Base-by-base conservation (phyloP, 2,888 invertebrate genomes). In the Ophioninae sp. region DNA sequence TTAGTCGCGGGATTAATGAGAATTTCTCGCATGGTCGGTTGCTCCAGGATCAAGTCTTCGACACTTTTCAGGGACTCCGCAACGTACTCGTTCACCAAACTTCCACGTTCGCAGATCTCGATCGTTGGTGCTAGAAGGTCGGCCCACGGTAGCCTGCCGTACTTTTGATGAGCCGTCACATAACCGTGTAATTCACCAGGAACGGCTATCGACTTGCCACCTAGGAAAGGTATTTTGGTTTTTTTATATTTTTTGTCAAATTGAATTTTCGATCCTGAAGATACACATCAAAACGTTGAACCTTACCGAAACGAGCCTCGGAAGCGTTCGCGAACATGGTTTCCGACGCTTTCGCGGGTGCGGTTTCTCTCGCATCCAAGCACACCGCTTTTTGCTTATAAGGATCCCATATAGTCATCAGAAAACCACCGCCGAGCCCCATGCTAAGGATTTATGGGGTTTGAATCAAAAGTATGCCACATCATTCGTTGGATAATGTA, bases 171-270 rank as follows among this genome's bases (percentile, higher is more conserved):
- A 41, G 97, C 95, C 81, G 94, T 95, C 95, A 96, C 96, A 92
- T 97, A 97, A 1, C 98, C 99, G 76, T 95, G 93, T 17, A 99
- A 92, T 93, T 98, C 98, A 17, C 98, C 98, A 0, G 99, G 98
- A 20, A 98, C 96, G n/a, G 96, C 99, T 17, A 97, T 95, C 0
- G 98, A 95, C 87, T 95, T 92, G 0, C 95, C 96, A 86, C 96
- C 96, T 93, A 92, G 91, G 76, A 78, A 73, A 2, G 41, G 20
- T 51, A 23, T 51, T 20, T 6, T 37, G 44, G n/a, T 13, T 39
- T 22, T 77, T 30, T 30, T 17, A 5, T 8, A 2, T n/a, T 17
- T 6, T 63, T 0, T 1, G 30, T 5, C 17, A n/a, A 63, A 63
- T 63, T 5, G 7, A 0, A 30, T 13, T 30, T 17, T 7, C 7